Evolutionary conservation across 2,797 vertebrate species (phyloP).

Genomic region (Schizothorax lantsangensis): DNA sequence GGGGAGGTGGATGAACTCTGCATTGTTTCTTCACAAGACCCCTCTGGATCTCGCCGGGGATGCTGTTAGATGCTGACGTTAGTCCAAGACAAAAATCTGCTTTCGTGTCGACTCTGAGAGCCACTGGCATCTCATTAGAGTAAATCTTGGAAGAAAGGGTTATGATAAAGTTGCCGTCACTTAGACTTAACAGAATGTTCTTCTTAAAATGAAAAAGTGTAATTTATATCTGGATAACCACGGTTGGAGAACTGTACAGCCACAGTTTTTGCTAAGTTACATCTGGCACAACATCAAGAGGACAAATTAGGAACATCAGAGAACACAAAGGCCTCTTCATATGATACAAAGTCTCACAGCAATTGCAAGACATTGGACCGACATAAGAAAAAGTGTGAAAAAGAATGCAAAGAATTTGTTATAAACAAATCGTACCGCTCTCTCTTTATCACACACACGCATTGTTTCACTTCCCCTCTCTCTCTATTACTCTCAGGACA

Average conservation of each 20-base stretch:
- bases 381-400: not conserved
- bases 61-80: not conserved
- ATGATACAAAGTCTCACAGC: not conserved
- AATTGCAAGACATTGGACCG: not conserved
- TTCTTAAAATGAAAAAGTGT: not conserved
- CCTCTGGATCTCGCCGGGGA: not conserved
- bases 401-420: not conserved
- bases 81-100: constrained; percentile 10
- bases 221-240: not conserved
- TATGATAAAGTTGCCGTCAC: not conserved
- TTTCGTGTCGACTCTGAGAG: not conserved
- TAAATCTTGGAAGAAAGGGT: not conserved
- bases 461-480: constrained; percentile 26
- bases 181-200: not conserved
- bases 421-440: not conserved
- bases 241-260: not conserved
- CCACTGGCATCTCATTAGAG: constrained; percentile 24
- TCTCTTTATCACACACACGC: not conserved
- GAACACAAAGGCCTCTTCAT: not conserved
- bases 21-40: constrained; percentile 8
- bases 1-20: not conserved
- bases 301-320: constrained; percentile 19
- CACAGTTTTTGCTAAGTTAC: not conserved
- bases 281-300: constrained; percentile 2
- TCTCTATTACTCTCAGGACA: constrained; percentile 42